Evolutionary conservation across 2,888 invertebrate species (phyloP), one percentile per base, ranked within the genome.

Genomic region (Eupsilia transversa): DNA sequence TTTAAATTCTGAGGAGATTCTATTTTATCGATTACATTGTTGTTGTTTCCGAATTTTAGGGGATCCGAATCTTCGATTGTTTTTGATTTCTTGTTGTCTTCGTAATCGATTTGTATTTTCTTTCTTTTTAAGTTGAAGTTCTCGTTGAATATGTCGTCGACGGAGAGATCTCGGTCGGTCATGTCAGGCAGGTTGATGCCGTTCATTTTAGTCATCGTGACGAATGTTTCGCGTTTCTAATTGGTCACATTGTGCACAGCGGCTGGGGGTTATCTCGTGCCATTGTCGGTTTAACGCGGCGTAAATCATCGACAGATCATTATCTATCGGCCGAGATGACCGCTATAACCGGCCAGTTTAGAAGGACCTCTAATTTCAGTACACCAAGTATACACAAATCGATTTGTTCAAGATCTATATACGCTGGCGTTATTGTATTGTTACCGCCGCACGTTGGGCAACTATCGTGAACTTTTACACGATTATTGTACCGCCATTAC

Each of bases 391-490:
- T 85, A 84, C 79, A 86, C 86, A 91, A 92, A 89, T 90, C 90
- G 89, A 92, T 93, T 93, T 92, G 90, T 88, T 82, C 78, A 88
- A 90, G 93, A 80, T 91, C 87, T 85, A 74, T 74, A 70, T 93
- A 89, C 54, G 66, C 84, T 94, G 94, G 95, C 84, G 88, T 61
- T 77, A 85, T 86, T 88, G 89, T 91, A 94, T 94, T 94, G 95
- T 95, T 94, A 93, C 92, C 90, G 92, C 87, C 86, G 83, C 89
- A 89, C 92, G 93, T 95, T 95, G 93, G 92, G 94, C 91, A 95
- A 94, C 92, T 93, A 96, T 96, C 94, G 94, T 96, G 95, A 96
- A 96, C 96, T 95, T 95, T 94, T 96, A 96, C 95, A 96, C 94
- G 94, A 96, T 95, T 95, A 95, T 94, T 94, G 94, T 94, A 92